Evolutionary conservation across 2,113 vertebrate species (phyloP).

Genomic region (Nycticebus coucang): DNA sequence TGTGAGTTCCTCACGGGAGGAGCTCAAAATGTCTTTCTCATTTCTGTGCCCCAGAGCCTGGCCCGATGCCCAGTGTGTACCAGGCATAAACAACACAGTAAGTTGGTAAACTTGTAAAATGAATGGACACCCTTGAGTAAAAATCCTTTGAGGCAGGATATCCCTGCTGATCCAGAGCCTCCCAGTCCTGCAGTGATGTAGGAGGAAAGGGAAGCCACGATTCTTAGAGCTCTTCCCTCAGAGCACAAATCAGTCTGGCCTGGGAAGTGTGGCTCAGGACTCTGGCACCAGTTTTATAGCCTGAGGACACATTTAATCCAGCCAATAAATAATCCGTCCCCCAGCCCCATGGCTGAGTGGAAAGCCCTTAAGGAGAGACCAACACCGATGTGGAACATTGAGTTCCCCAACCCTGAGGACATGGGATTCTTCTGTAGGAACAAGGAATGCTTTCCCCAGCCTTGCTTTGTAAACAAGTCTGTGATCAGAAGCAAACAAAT

Average conservation of each 20-base stretch:
- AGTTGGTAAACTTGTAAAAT: not conserved
- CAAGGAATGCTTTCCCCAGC: conserved; percentile 42
- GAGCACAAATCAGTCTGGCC: not conserved
- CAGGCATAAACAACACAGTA: not conserved
- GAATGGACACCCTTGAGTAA: not conserved
- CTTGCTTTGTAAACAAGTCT: conserved; percentile 59
- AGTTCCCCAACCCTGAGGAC: conserved; percentile 35
- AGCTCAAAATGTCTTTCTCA: not conserved
- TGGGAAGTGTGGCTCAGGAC: not conserved
- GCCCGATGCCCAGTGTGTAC: not conserved
- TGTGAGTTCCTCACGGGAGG: not conserved
- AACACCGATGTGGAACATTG: not conserved
- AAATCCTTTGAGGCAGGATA: not conserved
- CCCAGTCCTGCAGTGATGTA: not conserved
- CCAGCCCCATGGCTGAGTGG: not conserved
- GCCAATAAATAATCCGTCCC: not conserved
- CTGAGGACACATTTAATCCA: conserved; percentile 16
- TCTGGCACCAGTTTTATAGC: conserved; percentile 27
- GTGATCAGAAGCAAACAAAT: conserved; percentile 63
- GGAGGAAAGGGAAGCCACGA: not conserved
- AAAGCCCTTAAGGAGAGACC: not conserved
- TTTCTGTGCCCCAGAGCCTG: not conserved
- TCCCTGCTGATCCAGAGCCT: not conserved
- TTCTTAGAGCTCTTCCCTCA: not conserved
- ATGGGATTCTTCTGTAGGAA: conserved; percentile 12